Percentiles rank a stretch among this genome's conserved stretches.
These are phyloP conservation scores for Leptarthrus brevirostris DNA, from an alignment of 2,888 invertebrate species.

Conservation along the genomic window DNA sequence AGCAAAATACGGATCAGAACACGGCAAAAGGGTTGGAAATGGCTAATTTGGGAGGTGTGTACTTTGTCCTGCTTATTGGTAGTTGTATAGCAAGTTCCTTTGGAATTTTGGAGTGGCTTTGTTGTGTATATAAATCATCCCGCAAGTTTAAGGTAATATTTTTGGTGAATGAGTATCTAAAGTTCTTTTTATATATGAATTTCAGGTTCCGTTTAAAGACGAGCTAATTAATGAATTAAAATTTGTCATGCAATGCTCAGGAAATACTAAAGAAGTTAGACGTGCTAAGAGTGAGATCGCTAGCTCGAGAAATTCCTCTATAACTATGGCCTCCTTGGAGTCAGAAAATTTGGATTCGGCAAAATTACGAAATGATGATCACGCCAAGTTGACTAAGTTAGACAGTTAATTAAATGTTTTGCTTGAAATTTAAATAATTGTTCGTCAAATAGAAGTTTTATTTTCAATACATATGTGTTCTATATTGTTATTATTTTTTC, in stretches of 20 bases:
- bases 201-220: constrained; percentile 25
- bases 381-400: constrained; percentile 14
- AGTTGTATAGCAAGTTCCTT: constrained; percentile 63
- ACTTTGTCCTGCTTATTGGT: constrained; percentile 72
- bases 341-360: background rate
- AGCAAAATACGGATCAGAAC: constrained; percentile 26
- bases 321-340: constrained; percentile 12
- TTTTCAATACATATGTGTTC: too few species aligned
- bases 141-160: constrained; percentile 57
- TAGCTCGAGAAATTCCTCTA: constrained; percentile 6
- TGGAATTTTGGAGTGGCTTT: constrained; percentile 63
- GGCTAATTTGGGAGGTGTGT: constrained; percentile 76
- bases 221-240: constrained; percentile 41
- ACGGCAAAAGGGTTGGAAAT: constrained; percentile 69
- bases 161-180: background rate
- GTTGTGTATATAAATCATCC: constrained; percentile 50
- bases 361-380: constrained; percentile 10
- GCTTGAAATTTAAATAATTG: too few species aligned
- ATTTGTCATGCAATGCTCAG: constrained; percentile 43
- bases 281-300: background rate
- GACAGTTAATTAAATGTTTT: too few species aligned
- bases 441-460: too few species aligned
- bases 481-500: too few species aligned
- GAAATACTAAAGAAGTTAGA: constrained; percentile 40
- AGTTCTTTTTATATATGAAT: background rate